Evolutionary conservation across 2,797 vertebrate genomes (phyloP).

Genomic region (Mus minutoides): DNA sequence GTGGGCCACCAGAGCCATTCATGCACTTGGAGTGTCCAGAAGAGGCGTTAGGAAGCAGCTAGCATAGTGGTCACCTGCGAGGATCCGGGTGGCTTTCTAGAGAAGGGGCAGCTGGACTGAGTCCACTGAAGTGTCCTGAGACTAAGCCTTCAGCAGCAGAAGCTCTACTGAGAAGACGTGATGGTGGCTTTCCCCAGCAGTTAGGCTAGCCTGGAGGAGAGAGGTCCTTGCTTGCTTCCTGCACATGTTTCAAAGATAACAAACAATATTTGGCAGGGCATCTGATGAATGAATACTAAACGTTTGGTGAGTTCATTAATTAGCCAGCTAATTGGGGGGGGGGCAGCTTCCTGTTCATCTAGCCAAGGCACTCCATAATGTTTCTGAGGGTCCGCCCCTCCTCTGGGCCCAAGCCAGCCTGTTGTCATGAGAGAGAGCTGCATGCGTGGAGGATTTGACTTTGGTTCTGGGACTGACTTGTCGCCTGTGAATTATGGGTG

Average conservation of each 20-base stretch:
- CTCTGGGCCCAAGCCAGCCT: neutral
- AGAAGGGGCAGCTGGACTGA: neutral
- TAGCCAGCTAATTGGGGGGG: neutral
- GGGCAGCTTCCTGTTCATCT: neutral
- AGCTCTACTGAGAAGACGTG: neutral
- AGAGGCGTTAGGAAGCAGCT: neutral
- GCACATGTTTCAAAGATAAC: neutral
- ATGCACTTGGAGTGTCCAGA: neutral
- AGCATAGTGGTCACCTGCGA: neutral
- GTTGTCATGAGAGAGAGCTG: neutral
- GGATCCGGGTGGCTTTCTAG: neutral
- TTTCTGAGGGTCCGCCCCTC: neutral
- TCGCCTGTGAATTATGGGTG: neutral
- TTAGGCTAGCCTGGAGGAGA: neutral
- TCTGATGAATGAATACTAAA: constrained; percentile 38
- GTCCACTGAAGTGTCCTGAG: neutral
- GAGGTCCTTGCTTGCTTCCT: neutral
- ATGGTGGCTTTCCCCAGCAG: neutral
- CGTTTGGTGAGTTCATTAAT: neutral
- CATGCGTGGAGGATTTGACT: neutral
- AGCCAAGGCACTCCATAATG: neutral
- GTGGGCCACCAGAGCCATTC: neutral
- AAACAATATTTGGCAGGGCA: neutral
- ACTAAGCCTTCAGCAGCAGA: neutral
- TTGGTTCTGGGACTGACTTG: neutral